Percentiles rank a stretch among this genome's conserved stretches.
These are phyloP conservation scores for Ligdia adustata DNA, from an alignment of 2,888 invertebrate species.

Conservation along the genomic window DNA sequence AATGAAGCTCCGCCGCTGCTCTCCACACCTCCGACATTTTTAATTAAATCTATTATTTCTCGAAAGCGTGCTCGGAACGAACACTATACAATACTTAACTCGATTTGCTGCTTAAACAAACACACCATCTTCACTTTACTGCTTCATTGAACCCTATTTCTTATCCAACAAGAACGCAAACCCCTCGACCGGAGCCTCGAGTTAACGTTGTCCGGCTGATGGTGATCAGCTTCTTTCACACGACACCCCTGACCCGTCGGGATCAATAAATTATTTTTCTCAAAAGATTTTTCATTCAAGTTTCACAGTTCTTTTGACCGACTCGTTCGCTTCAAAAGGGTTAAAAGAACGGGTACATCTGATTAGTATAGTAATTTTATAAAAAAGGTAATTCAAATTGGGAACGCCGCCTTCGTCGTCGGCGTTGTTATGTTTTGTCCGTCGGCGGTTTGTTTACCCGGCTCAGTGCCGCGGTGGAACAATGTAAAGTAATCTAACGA, in stretches of 20 bases:
- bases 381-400: neutral
- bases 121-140: slow-evolving; percentile 18
- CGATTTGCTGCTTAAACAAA: slow-evolving; percentile 45
- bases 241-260: slow-evolving; percentile 42
- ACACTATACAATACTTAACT: slow-evolving; percentile 38
- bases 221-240: slow-evolving; percentile 43
- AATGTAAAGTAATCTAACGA: slow-evolving; percentile 25
- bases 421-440: neutral
- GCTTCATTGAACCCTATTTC: slow-evolving; percentile 2
- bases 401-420: neutral
- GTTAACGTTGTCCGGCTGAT: slow-evolving; percentile 10
- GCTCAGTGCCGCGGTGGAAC: slow-evolving; percentile 36
- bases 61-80: slow-evolving; percentile 34
- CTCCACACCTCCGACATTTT: slow-evolving; percentile 36
- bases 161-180: neutral
- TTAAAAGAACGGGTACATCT: neutral
- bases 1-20: slow-evolving; percentile 18
- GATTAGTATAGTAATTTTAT: neutral
- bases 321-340: neutral
- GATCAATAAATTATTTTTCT: slow-evolving; percentile 41
- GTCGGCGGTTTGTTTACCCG: slow-evolving; percentile 1
- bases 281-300: slow-evolving; percentile 39
- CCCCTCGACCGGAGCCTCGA: neutral
- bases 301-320: slow-evolving; percentile 33
- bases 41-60: slow-evolving; percentile 50